A percentile compares a stretch with the other conserved stretches of the same genome.
Evolutionary conservation across 2,113 vertebrate species (phyloP).

Genomic region (Zootoca vivipara): DNA sequence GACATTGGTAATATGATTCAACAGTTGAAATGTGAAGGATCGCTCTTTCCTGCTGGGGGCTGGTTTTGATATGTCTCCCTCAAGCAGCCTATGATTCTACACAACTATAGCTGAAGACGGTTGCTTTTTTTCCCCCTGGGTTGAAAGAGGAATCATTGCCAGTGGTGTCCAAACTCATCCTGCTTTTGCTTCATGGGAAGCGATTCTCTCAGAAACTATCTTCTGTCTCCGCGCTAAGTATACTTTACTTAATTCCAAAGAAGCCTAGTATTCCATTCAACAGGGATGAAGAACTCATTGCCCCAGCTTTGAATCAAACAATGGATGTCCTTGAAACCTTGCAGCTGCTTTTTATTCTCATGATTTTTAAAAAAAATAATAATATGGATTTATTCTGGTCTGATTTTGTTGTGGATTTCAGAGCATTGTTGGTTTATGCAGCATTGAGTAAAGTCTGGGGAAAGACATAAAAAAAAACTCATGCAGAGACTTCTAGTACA

Average conservation of each 20-base stretch:
- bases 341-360: neutral
- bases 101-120: neutral
- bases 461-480: neutral
- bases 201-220: too few relatives aligned
- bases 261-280: neutral
- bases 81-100: neutral
- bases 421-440: neutral
- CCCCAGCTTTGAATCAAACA: neutral
- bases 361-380: neutral
- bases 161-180: neutral
- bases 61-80: neutral
- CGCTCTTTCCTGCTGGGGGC: neutral
- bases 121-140: neutral
- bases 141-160: neutral
- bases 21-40: neutral
- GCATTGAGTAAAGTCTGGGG: neutral
- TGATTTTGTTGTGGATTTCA: neutral
- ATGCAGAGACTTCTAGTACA: neutral
- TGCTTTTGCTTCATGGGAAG: neutral
- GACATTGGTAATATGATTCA: neutral
- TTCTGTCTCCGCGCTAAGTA: neutral
- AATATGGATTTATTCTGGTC: neutral
- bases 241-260: neutral
- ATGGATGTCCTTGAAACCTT: neutral
- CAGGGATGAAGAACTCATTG: neutral